These are phyloP conservation scores for Eudyptes chrysolophus DNA, from an alignment of 2,113 vertebrate genomes.

Conservation along the genomic window DNA sequence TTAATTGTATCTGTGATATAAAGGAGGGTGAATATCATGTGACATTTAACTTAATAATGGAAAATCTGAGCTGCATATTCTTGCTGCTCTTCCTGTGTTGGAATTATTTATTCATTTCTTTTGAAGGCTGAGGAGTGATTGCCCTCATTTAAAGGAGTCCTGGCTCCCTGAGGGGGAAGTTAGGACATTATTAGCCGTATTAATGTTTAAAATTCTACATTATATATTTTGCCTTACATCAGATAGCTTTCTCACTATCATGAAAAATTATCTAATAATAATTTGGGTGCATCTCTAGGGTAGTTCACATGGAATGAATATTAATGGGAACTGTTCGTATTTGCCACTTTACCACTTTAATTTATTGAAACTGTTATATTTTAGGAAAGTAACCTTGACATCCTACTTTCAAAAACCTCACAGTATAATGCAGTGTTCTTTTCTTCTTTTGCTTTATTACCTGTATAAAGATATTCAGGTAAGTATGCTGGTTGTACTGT, in stretches of 20 bases:
- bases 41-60: neutral
- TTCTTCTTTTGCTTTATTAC: constrained; percentile 69
- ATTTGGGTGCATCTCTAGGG: neutral
- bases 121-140: neutral
- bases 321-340: neutral
- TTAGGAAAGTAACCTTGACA: neutral
- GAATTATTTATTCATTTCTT: constrained; percentile 3
- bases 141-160: neutral
- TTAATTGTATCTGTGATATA: neutral
- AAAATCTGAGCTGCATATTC: neutral
- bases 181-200: neutral
- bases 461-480: constrained; percentile 90
- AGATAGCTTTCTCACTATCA: neutral
- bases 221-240: neutral
- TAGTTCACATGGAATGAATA: neutral
- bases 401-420: neutral
- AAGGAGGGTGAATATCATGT: neutral
- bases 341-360: neutral
- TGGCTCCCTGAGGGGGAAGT: neutral
- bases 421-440: neutral
- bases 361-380: neutral
- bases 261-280: neutral
- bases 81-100: neutral
- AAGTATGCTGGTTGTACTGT: constrained; percentile 90
- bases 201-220: constrained; percentile 7